phyloP scores from a whole-genome alignment of 2,888 invertebrate species.

The Cotesia congregata region DNA sequence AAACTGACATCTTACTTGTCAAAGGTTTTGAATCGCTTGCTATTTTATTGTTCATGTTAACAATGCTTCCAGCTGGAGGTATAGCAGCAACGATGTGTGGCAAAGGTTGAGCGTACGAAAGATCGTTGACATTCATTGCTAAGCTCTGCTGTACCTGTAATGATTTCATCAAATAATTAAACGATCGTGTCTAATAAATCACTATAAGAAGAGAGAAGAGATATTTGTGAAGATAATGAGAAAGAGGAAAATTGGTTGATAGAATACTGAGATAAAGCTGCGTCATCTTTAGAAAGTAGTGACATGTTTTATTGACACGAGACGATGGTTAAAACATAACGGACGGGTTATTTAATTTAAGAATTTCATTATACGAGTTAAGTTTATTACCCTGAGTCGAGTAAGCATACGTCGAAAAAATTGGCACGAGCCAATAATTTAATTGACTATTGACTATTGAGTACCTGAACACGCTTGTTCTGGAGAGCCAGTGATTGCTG shows the following conservation, averaged over 20 bases:
- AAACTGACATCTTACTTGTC: slow-evolving; percentile 40
- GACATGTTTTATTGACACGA: background rate
- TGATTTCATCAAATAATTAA: no score
- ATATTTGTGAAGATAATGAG: background rate
- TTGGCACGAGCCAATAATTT: background rate
- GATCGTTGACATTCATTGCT: slow-evolving; percentile 42
- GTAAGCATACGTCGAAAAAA: background rate
- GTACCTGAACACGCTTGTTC: slow-evolving; percentile 60
- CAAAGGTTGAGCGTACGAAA: slow-evolving; percentile 36
- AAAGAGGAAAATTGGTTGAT: background rate
- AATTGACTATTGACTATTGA: background rate
- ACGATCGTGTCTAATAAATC: no score
- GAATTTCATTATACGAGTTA: background rate
- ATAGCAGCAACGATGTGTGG: slow-evolving; percentile 58
- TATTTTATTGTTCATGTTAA: slow-evolving; percentile 41
- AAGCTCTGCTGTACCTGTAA: slow-evolving; percentile 48
- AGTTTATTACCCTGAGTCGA: background rate
- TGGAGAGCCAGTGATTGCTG: slow-evolving; percentile 53
- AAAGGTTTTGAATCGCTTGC: slow-evolving; percentile 45
- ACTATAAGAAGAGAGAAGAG: no score
- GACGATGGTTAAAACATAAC: slow-evolving; percentile 11
- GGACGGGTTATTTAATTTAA: slow-evolving; percentile 14
- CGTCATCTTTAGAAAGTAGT: slow-evolving; percentile 8
- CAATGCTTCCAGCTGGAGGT: slow-evolving; percentile 51
- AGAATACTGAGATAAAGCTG: background rate